These are phyloP conservation scores for Drosophila mercatorum DNA, from an alignment of 2,888 invertebrate species.

Conservation along the genomic window DNA sequence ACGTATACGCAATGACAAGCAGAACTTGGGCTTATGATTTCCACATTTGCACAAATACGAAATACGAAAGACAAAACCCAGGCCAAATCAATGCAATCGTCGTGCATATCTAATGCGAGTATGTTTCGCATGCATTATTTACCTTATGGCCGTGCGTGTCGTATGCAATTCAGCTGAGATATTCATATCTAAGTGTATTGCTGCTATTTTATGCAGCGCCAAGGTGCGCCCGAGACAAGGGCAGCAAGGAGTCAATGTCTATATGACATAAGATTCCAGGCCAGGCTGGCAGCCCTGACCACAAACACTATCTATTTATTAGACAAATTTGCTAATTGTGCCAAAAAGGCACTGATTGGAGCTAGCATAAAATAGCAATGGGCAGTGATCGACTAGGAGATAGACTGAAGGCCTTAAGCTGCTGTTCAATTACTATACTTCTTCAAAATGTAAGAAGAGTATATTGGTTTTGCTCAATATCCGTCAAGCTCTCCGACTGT, in stretches of 20 bases:
- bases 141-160: conserved; percentile 4
- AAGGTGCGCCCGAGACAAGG: not conserved
- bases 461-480: not conserved
- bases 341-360: not conserved
- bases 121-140: conserved; percentile 32
- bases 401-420: not conserved
- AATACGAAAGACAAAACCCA: conserved; percentile 6
- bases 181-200: conserved; percentile 2
- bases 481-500: not conserved
- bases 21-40: conserved; percentile 1
- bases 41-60: not conserved
- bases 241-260: not conserved
- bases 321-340: not conserved
- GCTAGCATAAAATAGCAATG: too few relatives aligned
- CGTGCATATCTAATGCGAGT: conserved; percentile 7
- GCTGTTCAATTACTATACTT: not conserved
- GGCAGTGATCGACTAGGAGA: too few relatives aligned
- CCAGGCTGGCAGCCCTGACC: not conserved
- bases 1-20: conserved; percentile 1
- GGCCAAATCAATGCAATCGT: conserved; percentile 5
- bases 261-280: not conserved
- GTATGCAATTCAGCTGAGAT: conserved; percentile 6
- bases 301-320: not conserved
- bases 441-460: not conserved
- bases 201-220: conserved; percentile 7